phyloP scores from a whole-genome alignment of 2,888 invertebrate species.

The Caenorhabditis doughertyi region DNA sequence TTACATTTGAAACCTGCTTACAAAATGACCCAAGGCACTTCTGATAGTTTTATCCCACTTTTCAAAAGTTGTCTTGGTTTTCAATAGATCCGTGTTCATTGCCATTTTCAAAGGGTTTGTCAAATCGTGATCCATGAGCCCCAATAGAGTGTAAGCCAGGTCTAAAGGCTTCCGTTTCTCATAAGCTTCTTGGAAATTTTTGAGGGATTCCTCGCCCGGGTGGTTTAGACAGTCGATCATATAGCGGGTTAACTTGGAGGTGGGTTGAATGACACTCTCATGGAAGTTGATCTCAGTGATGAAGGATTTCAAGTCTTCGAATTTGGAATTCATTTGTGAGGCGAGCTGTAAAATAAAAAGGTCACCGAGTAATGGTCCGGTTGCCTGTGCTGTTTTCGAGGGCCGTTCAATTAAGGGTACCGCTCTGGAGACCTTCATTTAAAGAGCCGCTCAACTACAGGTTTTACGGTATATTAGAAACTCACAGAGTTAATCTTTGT shows the following conservation, averaged over 20 bases:
- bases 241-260: neutral
- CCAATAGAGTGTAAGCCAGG: constrained; percentile 2
- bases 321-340: neutral
- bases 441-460: too few species aligned
- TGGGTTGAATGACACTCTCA: neutral
- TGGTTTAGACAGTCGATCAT: neutral
- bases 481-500: too few species aligned
- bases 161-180: neutral
- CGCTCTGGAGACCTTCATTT: too few species aligned
- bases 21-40: neutral
- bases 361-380: too few species aligned
- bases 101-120: constrained; percentile 6
- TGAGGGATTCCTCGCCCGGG: neutral
- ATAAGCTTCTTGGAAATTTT: neutral
- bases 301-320: neutral
- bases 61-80: constrained; percentile 8
- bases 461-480: too few species aligned
- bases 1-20: neutral
- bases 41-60: neutral
- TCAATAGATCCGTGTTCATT: neutral
- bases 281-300: neutral
- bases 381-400: too few species aligned
- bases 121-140: too few species aligned
- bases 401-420: too few species aligned
- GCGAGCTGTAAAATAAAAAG: neutral